Evolutionary conservation across 2,113 vertebrate genomes (phyloP).

Genomic region (Falco punctatus): DNA sequence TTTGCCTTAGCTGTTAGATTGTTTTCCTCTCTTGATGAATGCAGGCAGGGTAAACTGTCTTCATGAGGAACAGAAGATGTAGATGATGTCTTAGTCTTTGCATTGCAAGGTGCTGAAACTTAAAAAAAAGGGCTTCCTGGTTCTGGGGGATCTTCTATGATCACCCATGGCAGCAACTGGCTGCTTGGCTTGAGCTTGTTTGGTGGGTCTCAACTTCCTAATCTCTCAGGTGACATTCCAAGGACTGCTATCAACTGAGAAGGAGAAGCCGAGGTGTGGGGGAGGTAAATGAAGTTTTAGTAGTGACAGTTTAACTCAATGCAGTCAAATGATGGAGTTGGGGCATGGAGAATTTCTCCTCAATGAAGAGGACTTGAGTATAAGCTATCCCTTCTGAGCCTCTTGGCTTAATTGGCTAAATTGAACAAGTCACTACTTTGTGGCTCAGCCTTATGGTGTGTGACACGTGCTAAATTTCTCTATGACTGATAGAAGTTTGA

Average conservation of each 20-base stretch:
- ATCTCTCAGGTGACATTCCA: background rate
- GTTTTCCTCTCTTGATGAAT: background rate
- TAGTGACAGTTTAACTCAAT: background rate
- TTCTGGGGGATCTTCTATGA: background rate
- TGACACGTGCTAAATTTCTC: background rate
- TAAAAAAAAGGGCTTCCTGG: background rate
- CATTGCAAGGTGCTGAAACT: background rate
- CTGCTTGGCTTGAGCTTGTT: background rate
- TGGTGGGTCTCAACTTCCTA: background rate
- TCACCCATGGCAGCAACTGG: background rate
- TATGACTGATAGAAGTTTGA: background rate
- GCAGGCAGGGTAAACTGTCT: background rate
- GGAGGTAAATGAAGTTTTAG: background rate
- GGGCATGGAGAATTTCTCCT: background rate
- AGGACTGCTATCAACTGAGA: background rate
- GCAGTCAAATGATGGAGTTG: background rate
- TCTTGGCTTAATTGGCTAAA: background rate
- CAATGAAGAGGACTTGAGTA: background rate
- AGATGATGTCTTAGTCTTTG: background rate
- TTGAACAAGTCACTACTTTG: background rate
- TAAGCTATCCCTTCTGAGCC: background rate
- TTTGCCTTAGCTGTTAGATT: background rate
- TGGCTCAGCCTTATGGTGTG: background rate
- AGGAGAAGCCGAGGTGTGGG: fast-evolving
- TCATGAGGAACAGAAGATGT: background rate